Percentiles rank a stretch among this genome's conserved stretches.
These are phyloP conservation scores for Drosophila seguyi DNA, from an alignment of 1,140 invertebrate species.

Conservation along the genomic window DNA sequence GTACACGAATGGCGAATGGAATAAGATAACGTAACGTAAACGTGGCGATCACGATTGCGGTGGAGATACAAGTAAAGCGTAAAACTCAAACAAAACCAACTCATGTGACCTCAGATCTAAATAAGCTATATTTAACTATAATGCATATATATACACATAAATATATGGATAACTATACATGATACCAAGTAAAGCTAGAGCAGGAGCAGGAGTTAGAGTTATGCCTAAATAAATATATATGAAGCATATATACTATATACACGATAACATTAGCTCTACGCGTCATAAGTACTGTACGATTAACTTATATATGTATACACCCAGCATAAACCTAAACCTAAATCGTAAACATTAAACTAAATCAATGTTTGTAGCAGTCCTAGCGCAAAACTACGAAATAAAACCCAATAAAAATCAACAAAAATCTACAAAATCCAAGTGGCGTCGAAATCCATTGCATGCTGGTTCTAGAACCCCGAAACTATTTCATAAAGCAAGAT, in stretches of 20 bases:
- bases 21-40: conserved; percentile 55
- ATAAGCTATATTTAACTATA: conserved; percentile 84
- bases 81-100: conserved; percentile 85
- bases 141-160: conserved; percentile 52
- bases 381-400: conserved; percentile 59
- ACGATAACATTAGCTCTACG: conserved; percentile 74
- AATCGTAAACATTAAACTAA: conserved; percentile 58
- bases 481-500: conserved; percentile 18
- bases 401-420: conserved; percentile 30
- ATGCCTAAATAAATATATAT: conserved; percentile 65
- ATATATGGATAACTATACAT: conserved; percentile 56
- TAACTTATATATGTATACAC: conserved; percentile 76
- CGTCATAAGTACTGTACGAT: conserved; percentile 78
- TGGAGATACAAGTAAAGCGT: conserved; percentile 75
- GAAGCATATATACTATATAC: conserved; percentile 78
- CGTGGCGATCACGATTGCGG: conserved; percentile 10
- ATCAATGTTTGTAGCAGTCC: conserved; percentile 77
- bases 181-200: conserved; percentile 64
- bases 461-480: conserved; percentile 35
- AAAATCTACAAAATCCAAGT: conserved; percentile 24
- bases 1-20: conserved; percentile 73
- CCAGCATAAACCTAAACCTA: conserved; percentile 48
- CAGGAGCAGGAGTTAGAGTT: conserved; percentile 34
- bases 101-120: conserved; percentile 85
- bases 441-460: conserved; percentile 55